Conservation (phyloP, 2,888 invertebrate species). For the Calliopum simillimum region DNA sequence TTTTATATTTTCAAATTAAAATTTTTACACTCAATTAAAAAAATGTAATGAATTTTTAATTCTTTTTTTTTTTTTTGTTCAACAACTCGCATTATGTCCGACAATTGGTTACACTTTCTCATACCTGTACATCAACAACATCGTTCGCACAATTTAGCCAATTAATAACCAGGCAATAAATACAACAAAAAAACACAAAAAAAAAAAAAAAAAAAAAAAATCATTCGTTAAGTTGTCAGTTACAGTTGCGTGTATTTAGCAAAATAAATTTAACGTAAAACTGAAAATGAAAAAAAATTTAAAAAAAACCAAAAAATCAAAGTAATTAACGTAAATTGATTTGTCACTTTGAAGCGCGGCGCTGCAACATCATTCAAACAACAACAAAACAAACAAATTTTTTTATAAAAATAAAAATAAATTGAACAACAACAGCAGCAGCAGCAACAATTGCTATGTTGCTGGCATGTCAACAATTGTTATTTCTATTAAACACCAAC, state of each 20-base stretch:
- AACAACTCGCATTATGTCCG: no score
- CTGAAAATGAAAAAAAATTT: conserved; percentile 8
- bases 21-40: no score
- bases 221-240: conserved; percentile 15
- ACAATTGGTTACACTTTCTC: no score
- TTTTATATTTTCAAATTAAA: no score
- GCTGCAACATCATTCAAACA: not conserved
- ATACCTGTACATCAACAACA: no score
- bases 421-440: not conserved
- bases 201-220: not conserved
- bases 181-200: not conserved
- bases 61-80: no score
- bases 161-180: not conserved
- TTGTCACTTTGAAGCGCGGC: conserved; percentile 20
- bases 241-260: conserved; percentile 16
- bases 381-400: conserved; percentile 11
- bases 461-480: no score
- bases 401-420: conserved; percentile 1
- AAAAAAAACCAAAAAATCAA: conserved; percentile 13
- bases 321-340: conserved; percentile 30
- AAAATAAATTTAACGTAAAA: conserved; percentile 1
- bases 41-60: no score
- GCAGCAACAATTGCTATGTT: no score
- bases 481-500: no score
- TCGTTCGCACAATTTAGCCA: not conserved